These are phyloP conservation scores for Saturnia japonica DNA, from an alignment of 2,888 invertebrate genomes.

Conservation along the genomic window DNA sequence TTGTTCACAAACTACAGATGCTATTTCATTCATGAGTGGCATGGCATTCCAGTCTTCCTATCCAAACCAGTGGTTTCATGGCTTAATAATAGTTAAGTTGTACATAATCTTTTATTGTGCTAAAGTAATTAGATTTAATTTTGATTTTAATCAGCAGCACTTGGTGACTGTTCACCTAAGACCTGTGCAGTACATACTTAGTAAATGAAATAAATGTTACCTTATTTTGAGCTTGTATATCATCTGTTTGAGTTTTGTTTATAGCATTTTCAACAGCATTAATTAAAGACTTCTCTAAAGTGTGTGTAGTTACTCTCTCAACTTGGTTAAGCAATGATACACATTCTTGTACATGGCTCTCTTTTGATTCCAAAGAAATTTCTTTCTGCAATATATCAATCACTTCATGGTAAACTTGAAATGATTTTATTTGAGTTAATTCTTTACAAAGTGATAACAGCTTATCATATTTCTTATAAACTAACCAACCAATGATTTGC, in stretches of 20 bases:
- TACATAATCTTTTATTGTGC: too few relatives aligned
- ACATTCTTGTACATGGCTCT: conserved; percentile 45
- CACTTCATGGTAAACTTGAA: conserved; percentile 60
- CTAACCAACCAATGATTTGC: conserved; percentile 84
- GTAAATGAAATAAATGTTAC: conserved; percentile 41
- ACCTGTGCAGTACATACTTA: not conserved
- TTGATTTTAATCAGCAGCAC: too few relatives aligned
- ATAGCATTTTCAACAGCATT: conserved; percentile 79
- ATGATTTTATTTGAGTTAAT: conserved; percentile 43
- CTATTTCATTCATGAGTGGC: too few relatives aligned
- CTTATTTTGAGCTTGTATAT: conserved; percentile 82
- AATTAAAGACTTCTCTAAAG: conserved; percentile 73
- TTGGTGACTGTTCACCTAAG: not conserved
- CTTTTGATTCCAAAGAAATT: conserved; percentile 39
- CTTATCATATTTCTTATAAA: conserved; percentile 85
- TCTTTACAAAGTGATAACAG: conserved; percentile 47
- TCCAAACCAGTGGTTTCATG: too few relatives aligned
- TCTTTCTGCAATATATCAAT: conserved; percentile 53
- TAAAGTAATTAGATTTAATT: too few relatives aligned
- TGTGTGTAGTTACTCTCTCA: conserved; percentile 36
- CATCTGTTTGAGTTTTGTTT: conserved; percentile 77
- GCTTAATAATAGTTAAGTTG: too few relatives aligned
- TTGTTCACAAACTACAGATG: not conserved
- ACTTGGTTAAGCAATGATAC: conserved; percentile 44
- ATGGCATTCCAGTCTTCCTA: too few relatives aligned